Percentiles rank a stretch among this genome's conserved stretches.
These are phyloP conservation scores for Trogon surrucura DNA, from an alignment of 2,113 vertebrate species.

Conservation along the genomic window DNA sequence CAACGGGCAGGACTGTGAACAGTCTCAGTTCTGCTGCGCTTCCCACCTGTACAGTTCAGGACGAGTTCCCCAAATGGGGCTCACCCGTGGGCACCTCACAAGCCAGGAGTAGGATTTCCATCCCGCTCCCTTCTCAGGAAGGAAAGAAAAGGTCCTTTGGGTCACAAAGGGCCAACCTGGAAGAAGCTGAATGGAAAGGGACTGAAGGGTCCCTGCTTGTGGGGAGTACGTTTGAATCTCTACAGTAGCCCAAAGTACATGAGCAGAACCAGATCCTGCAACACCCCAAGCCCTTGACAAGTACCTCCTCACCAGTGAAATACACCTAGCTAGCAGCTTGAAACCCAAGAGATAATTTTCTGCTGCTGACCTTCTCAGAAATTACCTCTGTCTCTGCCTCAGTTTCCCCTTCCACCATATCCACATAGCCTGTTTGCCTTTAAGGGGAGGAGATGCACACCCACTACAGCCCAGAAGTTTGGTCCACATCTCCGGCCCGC, in stretches of 20 bases:
- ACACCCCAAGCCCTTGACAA: neutral
- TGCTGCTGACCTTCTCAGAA: neutral
- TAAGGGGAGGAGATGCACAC: accelerated
- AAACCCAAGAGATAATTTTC: neutral
- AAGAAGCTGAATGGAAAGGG: neutral
- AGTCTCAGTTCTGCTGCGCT: neutral
- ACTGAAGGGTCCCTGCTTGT: neutral
- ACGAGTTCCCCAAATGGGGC: neutral
- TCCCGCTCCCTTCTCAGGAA: neutral
- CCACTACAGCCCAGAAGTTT: neutral
- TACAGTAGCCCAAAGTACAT: neutral
- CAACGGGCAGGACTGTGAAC: neutral
- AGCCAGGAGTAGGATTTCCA: neutral
- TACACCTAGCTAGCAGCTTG: neutral
- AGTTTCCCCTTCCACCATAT: neutral
- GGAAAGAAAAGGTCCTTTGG: neutral
- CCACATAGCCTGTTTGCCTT: accelerated
- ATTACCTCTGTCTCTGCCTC: neutral
- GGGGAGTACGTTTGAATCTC: neutral
- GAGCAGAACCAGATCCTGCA: neutral
- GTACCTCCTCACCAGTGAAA: neutral
- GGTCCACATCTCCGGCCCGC: neutral
- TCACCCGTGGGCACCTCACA: neutral
- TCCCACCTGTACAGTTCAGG: neutral
- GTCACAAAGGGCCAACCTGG: neutral